Evolutionary conservation across 2,113 vertebrate species (phyloP), one percentile per base, ranked within the genome.

Genomic region (Aegithalos caudatus): DNA sequence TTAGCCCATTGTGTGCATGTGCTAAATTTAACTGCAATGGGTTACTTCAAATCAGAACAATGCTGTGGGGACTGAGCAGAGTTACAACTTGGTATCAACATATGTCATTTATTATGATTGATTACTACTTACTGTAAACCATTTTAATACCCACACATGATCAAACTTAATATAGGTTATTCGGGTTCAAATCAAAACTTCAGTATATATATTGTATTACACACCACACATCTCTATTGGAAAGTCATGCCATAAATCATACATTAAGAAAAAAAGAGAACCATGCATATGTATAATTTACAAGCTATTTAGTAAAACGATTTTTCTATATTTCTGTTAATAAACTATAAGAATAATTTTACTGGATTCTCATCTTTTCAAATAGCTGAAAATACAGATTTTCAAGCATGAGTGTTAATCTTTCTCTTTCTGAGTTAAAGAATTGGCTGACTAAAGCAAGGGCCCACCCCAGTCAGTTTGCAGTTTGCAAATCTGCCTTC

Each of bases 101-200:
- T 2, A 44, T 67, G 50, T 38, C 23, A 91, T 33, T 87, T 85
- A 81, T 62, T 92, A 78, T n/a, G 66, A 91, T 29, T 70, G 71
- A 90, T 91, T 82, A 85, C 78, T 47, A 64, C 42, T 81, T 82
- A 81, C 23, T 85, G 29, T 47, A 97, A 97, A 70, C 44, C 27
- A 81, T 78, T 65, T 84, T 60, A 86, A 89, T 70, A 94, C 5
- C 7, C 69, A 91, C 70, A 94, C 15, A 88, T 28, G 84, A 95
- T 72, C 72, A 94, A 86, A 71, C 37, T 54, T 62, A 65, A 88
- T 51, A 71, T 3, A 79, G 44, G 65, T 76, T 81, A 79, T 67
- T 90, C 80, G 76, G 37, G 83, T 91, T 84, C 54, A 91, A 82
- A 72, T 72, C 35, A 91, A 81, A 96, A 57, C 31, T 72, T 89